Percentiles rank a stretch among this genome's conserved stretches.
Conservation (phyloP, 2,888 invertebrate genomes). For the Luffia ferchaultella region DNA sequence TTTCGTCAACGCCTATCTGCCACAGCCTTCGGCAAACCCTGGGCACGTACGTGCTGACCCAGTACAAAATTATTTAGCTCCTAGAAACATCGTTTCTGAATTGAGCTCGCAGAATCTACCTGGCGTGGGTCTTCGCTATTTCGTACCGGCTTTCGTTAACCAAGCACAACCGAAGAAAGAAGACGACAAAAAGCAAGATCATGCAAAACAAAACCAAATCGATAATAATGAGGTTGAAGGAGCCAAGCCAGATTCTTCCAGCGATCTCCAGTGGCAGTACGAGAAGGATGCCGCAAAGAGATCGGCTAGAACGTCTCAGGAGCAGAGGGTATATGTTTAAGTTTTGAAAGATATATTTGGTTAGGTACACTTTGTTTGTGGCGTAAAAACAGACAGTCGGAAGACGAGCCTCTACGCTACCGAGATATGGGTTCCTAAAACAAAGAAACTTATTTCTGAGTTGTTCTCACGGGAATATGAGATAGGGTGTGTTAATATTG, state of each 20-base stretch:
- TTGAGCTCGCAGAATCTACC: conserved; percentile 46
- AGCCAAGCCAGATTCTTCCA: conserved; percentile 19
- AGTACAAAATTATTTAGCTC: conserved; percentile 30
- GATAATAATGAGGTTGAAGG: conserved; percentile 34
- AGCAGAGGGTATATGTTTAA: conserved; percentile 35
- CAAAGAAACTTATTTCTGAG: no score
- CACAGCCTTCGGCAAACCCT: conserved; percentile 21
- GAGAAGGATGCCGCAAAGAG: conserved; percentile 45
- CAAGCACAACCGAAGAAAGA: conserved; percentile 23
- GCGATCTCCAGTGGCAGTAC: conserved; percentile 44
- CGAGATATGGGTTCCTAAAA: no score
- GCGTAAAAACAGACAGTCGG: no score
- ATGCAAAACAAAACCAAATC: conserved; percentile 39
- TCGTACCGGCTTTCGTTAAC: conserved; percentile 34
- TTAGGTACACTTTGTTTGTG: no score
- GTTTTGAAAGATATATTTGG: no score
- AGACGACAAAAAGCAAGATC: conserved; percentile 31
- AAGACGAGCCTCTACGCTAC: no score
- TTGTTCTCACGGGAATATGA: no score
- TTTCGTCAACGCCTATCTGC: conserved; percentile 48
- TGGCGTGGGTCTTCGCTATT: conserved; percentile 48
- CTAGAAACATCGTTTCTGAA: conserved; percentile 24
- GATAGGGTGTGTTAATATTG: no score
- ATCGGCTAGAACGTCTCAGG: conserved; percentile 28
- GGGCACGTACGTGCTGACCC: conserved; percentile 24